Evolutionary conservation across 64 coral and sea anemone genomes (phyloP).

Genomic region (Actinia equina): DNA sequence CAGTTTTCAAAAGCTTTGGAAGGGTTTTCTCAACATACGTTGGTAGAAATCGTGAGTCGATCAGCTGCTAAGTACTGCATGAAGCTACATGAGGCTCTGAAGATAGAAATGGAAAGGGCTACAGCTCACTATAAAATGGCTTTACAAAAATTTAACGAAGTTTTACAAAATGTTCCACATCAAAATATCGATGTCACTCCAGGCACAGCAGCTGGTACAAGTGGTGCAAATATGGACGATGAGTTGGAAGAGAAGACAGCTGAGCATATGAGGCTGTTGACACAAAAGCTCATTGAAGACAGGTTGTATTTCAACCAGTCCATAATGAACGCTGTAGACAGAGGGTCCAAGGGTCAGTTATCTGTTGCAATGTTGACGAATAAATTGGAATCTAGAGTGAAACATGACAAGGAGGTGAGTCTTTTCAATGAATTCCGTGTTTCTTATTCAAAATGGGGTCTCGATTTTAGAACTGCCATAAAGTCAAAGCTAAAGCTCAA

Average conservation of each 20-base stretch:
- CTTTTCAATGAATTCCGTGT: background rate
- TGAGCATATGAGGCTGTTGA: constrained; percentile 54
- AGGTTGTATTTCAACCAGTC: constrained; percentile 80
- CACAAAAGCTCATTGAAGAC: constrained; percentile 74
- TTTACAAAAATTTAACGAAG: constrained; percentile 53
- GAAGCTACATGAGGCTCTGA: constrained; percentile 76
- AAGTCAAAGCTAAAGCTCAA: too few relatives aligned
- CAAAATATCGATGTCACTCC: constrained; percentile 32
- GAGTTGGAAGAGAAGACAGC: constrained; percentile 40
- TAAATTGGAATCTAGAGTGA: constrained; percentile 65
- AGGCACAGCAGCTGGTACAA: background rate
- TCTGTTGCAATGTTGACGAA: constrained; percentile 45
- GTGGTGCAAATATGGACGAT: constrained; percentile 12
- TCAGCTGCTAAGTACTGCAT: constrained; percentile 58
- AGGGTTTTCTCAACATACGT: constrained; percentile 70
- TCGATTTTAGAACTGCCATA: too few relatives aligned
- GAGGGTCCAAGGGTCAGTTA: constrained; percentile 40
- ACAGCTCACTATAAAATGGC: constrained; percentile 59
- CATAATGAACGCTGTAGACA: constrained; percentile 61
- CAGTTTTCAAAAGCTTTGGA: constrained; percentile 50
- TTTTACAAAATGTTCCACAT: constrained; percentile 39
- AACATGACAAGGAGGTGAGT: constrained; percentile 78
- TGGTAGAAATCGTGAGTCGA: constrained; percentile 59
- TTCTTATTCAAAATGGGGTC: too few relatives aligned
- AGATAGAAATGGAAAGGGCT: constrained; percentile 58